phyloP scores from a whole-genome alignment of 2,113 vertebrate genomes.

The Rhombomys opimus region DNA sequence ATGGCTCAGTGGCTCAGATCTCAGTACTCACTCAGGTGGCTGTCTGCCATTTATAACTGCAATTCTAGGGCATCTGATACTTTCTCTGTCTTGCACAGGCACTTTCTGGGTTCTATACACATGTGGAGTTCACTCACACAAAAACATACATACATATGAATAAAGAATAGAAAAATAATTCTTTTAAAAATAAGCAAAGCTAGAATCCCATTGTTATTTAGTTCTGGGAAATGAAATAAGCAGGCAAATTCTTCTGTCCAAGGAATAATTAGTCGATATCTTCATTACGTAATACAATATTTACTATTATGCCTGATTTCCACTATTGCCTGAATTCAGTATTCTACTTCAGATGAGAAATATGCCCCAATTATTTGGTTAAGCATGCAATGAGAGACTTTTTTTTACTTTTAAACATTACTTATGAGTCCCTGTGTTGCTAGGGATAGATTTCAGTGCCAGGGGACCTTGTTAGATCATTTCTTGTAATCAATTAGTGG shows the following conservation, averaged over 20 bases:
- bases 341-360: constrained; percentile 38
- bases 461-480: constrained; percentile 53
- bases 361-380: constrained; percentile 60
- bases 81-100: background rate
- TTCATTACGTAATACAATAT: background rate
- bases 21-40: background rate
- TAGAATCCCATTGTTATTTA: constrained; percentile 19
- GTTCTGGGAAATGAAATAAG: background rate
- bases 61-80: background rate
- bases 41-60: background rate
- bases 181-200: background rate
- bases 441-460: constrained; percentile 38
- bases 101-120: background rate
- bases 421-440: background rate
- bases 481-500: constrained; percentile 51
- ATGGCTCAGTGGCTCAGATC: no score
- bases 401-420: constrained; percentile 63
- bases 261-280: background rate
- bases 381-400: constrained; percentile 26
- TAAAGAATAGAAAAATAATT: background rate
- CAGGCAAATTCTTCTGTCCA: background rate
- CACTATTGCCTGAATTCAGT: constrained; percentile 25
- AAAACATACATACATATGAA: background rate
- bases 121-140: background rate
- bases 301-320: constrained; percentile 51